Conservation (phyloP, 2,888 invertebrate genomes). For the Plebejus anna region DNA sequence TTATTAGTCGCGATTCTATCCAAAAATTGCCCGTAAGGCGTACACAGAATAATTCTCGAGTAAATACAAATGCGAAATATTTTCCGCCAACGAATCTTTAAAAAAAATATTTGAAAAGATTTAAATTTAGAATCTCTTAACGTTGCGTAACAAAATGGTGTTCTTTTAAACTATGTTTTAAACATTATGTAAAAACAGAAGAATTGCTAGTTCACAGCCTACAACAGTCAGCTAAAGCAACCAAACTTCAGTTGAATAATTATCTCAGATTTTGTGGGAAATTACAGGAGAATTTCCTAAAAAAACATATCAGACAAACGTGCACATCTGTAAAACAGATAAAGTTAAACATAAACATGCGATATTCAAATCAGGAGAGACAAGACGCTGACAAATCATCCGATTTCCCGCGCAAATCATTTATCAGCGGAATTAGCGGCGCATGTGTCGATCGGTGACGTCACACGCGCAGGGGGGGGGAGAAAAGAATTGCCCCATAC, state of each 20-base stretch:
- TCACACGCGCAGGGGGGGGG: conserved; percentile 53
- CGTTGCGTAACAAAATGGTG: neutral
- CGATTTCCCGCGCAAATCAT: conserved; percentile 61
- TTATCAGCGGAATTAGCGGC: conserved; percentile 72
- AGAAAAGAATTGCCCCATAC: conserved; percentile 77
- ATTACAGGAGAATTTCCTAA: too few species aligned
- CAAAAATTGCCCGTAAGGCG: conserved; percentile 57
- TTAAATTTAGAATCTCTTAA: neutral
- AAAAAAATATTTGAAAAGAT: neutral
- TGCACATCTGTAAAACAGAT: neutral
- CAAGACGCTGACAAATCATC: conserved; percentile 49
- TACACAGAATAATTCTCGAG: conserved; percentile 34
- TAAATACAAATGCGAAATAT: neutral
- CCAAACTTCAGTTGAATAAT: too few species aligned
- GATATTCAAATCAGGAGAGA: conserved; percentile 27
- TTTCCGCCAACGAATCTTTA: neutral
- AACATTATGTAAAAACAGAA: too few species aligned
- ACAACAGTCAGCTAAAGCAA: too few species aligned
- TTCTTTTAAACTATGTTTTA: too few species aligned
- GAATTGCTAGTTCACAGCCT: too few species aligned
- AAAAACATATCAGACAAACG: conserved; percentile 28
- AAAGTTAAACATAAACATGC: conserved; percentile 6
- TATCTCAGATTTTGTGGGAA: too few species aligned
- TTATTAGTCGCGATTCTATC: conserved; percentile 75
- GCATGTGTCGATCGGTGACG: conserved; percentile 60